Evolutionary conservation across 2,797 vertebrate genomes (phyloP).

Genomic region (Lemur catta): DNA sequence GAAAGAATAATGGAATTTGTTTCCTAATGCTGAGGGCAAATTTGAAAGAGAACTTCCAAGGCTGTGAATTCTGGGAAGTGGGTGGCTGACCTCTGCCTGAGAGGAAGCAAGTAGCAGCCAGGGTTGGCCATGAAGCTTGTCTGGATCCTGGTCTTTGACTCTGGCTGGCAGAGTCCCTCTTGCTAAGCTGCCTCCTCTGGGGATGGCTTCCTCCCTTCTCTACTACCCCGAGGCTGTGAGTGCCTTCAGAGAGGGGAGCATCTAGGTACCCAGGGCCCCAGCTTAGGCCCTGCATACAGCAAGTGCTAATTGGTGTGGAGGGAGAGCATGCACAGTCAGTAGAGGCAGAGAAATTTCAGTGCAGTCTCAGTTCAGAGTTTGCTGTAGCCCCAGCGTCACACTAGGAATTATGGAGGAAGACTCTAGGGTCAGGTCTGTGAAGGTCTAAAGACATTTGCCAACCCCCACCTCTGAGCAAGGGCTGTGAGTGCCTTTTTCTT

Average conservation of each 20-base stretch:
- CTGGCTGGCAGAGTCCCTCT: background rate
- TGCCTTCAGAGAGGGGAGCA: background rate
- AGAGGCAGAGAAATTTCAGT: background rate
- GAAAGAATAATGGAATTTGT: constrained; percentile 22
- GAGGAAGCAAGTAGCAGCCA: background rate
- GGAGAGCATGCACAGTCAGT: background rate
- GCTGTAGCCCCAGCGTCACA: background rate
- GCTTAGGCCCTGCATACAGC: background rate
- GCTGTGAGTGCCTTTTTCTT: background rate
- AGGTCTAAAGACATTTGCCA: background rate
- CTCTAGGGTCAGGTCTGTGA: background rate
- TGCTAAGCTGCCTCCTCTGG: background rate
- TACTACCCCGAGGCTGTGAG: background rate
- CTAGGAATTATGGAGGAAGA: background rate
- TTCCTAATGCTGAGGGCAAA: background rate
- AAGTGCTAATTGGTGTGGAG: background rate
- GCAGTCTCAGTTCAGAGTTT: background rate
- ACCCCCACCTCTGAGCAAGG: background rate
- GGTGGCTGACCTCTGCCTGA: background rate
- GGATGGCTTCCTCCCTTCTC: background rate
- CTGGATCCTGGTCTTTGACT: background rate
- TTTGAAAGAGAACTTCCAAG: background rate
- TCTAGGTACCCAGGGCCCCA: background rate
- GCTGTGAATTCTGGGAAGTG: background rate
- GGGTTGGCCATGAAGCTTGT: background rate